Conservation (phyloP, 1,140 invertebrate genomes). For the Solen grandis region DNA sequence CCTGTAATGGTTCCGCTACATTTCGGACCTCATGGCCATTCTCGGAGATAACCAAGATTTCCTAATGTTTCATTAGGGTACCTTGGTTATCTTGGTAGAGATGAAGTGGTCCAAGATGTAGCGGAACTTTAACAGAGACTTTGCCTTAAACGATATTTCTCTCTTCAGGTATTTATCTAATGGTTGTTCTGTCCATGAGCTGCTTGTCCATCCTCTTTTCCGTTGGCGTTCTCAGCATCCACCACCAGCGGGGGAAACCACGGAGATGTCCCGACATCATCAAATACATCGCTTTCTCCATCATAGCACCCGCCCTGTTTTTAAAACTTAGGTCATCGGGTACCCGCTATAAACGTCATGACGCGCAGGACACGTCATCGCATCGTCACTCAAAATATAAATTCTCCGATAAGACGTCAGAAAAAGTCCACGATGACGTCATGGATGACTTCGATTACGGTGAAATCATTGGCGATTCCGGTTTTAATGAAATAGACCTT, state of each 20-base stretch:
- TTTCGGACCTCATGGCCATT: too few relatives aligned
- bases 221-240: conserved; percentile 73
- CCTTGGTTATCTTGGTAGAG: neutral
- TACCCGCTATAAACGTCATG: too few relatives aligned
- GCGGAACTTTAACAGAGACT: neutral
- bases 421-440: conserved; percentile 20
- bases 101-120: neutral
- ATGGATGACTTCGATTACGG: conserved; percentile 58
- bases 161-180: conserved; percentile 73
- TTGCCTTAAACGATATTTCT: neutral
- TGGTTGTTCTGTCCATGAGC: conserved; percentile 73
- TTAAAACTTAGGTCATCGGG: conserved; percentile 32
- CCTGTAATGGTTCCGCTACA: too few relatives aligned
- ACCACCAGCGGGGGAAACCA: conserved; percentile 73
- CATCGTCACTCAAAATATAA: conserved; percentile 4
- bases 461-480: conserved; percentile 43
- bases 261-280: conserved; percentile 64
- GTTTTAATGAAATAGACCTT: conserved; percentile 22
- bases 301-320: conserved; percentile 60
- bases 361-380: too few relatives aligned
- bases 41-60: neutral
- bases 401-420: conserved; percentile 11
- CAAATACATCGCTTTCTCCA: conserved; percentile 51
- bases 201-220: conserved; percentile 75
- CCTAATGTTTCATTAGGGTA: neutral